Percentiles rank a stretch among this genome's conserved stretches.
These are phyloP conservation scores for Drosophila navojoa DNA, from an alignment of 1,140 invertebrate genomes.

Conservation along the genomic window DNA sequence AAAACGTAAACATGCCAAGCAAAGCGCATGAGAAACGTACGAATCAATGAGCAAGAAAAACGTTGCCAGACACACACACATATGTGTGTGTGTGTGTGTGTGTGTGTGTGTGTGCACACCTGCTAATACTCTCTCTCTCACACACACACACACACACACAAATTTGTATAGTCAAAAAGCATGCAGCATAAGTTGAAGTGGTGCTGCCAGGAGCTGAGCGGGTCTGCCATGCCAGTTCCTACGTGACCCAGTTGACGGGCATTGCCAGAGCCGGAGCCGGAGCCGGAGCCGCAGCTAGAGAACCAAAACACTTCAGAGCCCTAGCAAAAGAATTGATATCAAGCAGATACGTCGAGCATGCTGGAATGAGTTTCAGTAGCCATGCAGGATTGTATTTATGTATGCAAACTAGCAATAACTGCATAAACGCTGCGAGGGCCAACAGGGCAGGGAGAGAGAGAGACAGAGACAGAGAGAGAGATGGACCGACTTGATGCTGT, in stretches of 20 bases:
- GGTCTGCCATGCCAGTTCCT: slow-evolving; percentile 5
- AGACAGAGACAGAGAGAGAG: no score
- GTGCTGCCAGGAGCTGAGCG: not conserved
- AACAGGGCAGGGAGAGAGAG: no score
- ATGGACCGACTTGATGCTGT: not conserved
- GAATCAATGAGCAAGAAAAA: slow-evolving; percentile 78
- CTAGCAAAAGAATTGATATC: slow-evolving; percentile 45
- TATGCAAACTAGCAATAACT: slow-evolving; percentile 77
- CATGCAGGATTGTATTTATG: slow-evolving; percentile 36
- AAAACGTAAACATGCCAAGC: slow-evolving; percentile 38
- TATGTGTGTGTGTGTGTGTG: not conserved
- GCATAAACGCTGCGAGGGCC: slow-evolving; percentile 60
- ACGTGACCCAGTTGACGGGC: slow-evolving; percentile 75
- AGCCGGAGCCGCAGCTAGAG: slow-evolving; percentile 20
- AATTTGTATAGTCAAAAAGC: slow-evolving; percentile 55
- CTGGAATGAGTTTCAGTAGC: slow-evolving; percentile 7
- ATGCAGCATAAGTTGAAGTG: slow-evolving; percentile 57
- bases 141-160: slow-evolving; percentile 1
- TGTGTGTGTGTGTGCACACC: not conserved
- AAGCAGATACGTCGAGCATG: slow-evolving; percentile 2
- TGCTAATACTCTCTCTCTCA: slow-evolving; percentile 2
- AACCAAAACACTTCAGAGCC: slow-evolving; percentile 25
- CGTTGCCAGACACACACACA: slow-evolving; percentile 39
- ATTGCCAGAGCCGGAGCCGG: slow-evolving; percentile 35
- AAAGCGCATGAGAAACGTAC: slow-evolving; percentile 49